Conservation (phyloP, 2,888 invertebrate genomes). For the Thera obeliscata region DNA sequence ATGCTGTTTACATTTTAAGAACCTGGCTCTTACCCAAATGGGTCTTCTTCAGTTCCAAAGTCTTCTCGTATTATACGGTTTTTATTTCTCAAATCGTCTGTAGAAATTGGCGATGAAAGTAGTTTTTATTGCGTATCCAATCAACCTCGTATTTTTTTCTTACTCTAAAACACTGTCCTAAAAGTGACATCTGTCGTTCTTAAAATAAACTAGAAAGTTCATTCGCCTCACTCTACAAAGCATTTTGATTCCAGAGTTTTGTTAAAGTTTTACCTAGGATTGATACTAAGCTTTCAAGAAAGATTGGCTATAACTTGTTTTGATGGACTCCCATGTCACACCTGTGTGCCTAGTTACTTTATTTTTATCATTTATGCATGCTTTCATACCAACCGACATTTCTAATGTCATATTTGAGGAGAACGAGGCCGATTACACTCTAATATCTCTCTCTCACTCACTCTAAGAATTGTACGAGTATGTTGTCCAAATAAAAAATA, state of each 20-base stretch:
- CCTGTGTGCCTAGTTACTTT: too few relatives aligned
- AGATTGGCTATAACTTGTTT: too few relatives aligned
- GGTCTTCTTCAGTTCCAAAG: slow-evolving; percentile 42
- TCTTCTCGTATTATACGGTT: slow-evolving; percentile 27
- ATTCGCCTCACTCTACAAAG: slow-evolving; percentile 9
- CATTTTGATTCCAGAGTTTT: neutral
- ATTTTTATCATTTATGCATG: too few relatives aligned
- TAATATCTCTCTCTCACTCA: too few relatives aligned
- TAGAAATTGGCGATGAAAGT: slow-evolving; percentile 14
- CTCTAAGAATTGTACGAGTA: too few relatives aligned
- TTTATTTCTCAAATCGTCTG: slow-evolving; percentile 6
- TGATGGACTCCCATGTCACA: too few relatives aligned
- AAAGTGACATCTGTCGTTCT: slow-evolving; percentile 12
- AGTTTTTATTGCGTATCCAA: slow-evolving; percentile 16
- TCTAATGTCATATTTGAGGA: too few relatives aligned
- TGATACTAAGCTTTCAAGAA: too few relatives aligned
- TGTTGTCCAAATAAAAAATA: too few relatives aligned
- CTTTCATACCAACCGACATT: too few relatives aligned
- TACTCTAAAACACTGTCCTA: slow-evolving; percentile 22
- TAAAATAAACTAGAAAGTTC: slow-evolving; percentile 25
- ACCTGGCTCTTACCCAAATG: slow-evolving; percentile 52
- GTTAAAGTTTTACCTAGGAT: neutral
- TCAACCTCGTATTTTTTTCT: slow-evolving; percentile 8
- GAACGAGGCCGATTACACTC: too few relatives aligned
- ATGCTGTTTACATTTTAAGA: slow-evolving; percentile 47